Conservation (phyloP, 2,888 invertebrate species). For the Liodrosophila aerea region DNA sequence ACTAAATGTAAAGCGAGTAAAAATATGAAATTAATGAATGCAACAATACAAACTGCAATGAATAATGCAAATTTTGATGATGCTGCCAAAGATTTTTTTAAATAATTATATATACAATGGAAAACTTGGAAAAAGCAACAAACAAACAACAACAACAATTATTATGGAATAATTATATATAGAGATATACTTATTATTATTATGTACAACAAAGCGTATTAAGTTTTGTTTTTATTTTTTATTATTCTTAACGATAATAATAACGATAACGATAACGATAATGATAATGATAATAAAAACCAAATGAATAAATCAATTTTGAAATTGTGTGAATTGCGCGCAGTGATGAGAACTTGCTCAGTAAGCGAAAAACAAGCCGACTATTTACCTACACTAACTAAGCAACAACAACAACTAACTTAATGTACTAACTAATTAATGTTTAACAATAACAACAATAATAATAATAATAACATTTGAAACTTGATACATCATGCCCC, state of each 20-base stretch:
- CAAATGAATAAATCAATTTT: not conserved
- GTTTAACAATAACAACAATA: too few relatives aligned
- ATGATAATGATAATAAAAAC: not conserved
- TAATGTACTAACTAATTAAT: too few relatives aligned
- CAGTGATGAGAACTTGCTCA: slow-evolving; percentile 20
- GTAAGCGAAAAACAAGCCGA: slow-evolving; percentile 25
- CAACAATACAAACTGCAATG: too few relatives aligned
- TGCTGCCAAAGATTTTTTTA: slow-evolving; percentile 70
- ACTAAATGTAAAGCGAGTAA: slow-evolving; percentile 17
- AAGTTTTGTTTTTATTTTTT: slow-evolving; percentile 40
- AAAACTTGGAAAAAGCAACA: not conserved
- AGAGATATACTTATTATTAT: slow-evolving; percentile 15
- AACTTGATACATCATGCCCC: too few relatives aligned
- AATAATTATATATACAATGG: slow-evolving; percentile 16
- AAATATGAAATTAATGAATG: slow-evolving; percentile 29
- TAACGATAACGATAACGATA: slow-evolving; percentile 15
- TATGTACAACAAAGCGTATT: slow-evolving; percentile 45
- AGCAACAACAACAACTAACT: not conserved
- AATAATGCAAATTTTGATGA: slow-evolving; percentile 53
- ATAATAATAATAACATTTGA: too few relatives aligned
- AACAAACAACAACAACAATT: slow-evolving; percentile 32
- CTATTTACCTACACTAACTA: slow-evolving; percentile 11
- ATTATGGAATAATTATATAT: slow-evolving; percentile 39
- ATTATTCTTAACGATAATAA: slow-evolving; percentile 20
- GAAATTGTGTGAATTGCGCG: too few relatives aligned